Base-by-base conservation (phyloP, 2,113 vertebrate species). In the Scomber scombrus region DNA sequence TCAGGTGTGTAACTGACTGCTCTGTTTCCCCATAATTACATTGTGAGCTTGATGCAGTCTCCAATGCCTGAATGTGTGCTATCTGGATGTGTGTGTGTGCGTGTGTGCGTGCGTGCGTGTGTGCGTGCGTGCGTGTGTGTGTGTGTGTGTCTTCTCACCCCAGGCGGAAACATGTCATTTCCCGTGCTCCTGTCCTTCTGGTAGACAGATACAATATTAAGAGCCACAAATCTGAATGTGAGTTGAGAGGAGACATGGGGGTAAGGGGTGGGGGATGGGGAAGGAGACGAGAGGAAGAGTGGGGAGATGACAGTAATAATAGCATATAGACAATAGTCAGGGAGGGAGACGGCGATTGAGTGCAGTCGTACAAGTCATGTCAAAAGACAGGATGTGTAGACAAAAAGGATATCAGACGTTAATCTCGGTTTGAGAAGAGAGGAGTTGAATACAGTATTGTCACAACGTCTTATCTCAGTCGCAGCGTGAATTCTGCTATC, bases 181-280 rank as follows among this genome's bases (percentile, higher is more conserved):
- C 88, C 85, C 76, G 34, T 93, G 90, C 89, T 91, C 89, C 88
- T 89, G 91, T 93, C 91, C 89, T 88, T 93, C 85, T 87, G 79
- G 18, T 68, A 88, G 93, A 94, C 91, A 91, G 90, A 94, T 93
- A 91, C 92, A 93, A 91, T 92, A 93, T 93, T 93, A 92, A 93
- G 91, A 92, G 89, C 90, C 91, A 94, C 85, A 92, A 91, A 92
- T 90, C 86, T 89, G 89, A 89, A 84, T 89, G 89, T 72, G 90
- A 94, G 82, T 85, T 82, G 91, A 92, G 88, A 88, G 86, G 82
- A 84, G 90, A 90, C 68, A 71, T 73, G 61, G 77, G 62, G 40
- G 69, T 82, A 40, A 67, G 76, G 62, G 75, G 31, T 54, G 21
- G 23, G 64, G 51, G 51, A 67, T 67, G 26, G 62, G 21, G 65